A percentile compares a stretch with the other conserved stretches of the same genome.
These are phyloP conservation scores for Myocastor coypus DNA, from an alignment of 2,113 vertebrate genomes.

Conservation along the genomic window DNA sequence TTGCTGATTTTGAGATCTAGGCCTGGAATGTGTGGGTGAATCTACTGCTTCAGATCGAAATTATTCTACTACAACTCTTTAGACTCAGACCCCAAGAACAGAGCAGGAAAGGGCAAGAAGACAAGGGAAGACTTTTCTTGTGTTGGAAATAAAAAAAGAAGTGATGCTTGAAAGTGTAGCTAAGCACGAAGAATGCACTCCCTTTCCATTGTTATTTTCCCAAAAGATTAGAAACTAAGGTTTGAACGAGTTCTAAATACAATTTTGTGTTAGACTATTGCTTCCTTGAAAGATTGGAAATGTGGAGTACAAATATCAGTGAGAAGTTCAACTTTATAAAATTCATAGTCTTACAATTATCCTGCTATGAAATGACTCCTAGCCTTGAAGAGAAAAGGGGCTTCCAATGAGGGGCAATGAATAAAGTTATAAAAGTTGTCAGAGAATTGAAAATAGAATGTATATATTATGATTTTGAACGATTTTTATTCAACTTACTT, in stretches of 20 bases:
- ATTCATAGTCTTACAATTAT: not conserved
- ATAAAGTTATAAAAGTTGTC: not conserved
- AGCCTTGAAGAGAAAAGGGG: not conserved
- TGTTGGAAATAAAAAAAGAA: not conserved
- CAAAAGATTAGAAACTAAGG: not conserved
- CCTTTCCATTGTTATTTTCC: not conserved
- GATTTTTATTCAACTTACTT: not conserved
- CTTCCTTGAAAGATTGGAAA: not conserved
- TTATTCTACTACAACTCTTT: not conserved
- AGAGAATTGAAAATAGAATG: not conserved
- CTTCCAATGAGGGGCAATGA: not conserved
- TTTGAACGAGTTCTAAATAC: not conserved
- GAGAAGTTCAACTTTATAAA: not conserved
- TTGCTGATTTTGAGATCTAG: not conserved
- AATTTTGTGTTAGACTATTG: not conserved
- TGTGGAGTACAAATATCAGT: not conserved
- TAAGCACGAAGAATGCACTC: not conserved
- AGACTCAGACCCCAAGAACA: not conserved
- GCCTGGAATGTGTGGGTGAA: not conserved
- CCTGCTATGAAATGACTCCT: not conserved
- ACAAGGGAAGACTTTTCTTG: not conserved
- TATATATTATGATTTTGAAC: not conserved
- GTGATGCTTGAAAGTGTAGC: not conserved
- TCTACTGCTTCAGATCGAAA: not conserved
- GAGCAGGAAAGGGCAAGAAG: not conserved